A percentile compares a stretch with the other conserved stretches of the same genome.
phyloP scores from a whole-genome alignment of 2,888 invertebrate species.

The Baronia brevicornis region DNA sequence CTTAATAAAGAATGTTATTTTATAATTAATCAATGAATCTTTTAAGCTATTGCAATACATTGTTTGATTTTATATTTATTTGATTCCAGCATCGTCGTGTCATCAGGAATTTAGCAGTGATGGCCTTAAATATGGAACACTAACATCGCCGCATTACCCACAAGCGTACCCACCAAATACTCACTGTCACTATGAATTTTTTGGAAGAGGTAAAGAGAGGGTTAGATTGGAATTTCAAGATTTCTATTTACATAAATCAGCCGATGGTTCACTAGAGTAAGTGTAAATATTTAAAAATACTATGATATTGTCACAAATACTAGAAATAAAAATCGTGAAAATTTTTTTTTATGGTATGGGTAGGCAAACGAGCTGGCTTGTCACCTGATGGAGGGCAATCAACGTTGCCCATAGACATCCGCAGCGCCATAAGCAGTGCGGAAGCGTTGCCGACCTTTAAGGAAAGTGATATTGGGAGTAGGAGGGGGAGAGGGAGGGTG shows the following conservation, averaged over 20 bases:
- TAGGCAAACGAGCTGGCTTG: no score
- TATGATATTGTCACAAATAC: neutral
- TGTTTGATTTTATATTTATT: conserved; percentile 24
- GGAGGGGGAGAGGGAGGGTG: no score
- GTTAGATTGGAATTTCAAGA: conserved; percentile 90
- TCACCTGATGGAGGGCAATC: no score
- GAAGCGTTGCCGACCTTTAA: no score
- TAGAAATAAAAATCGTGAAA: no score
- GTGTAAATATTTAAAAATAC: conserved; percentile 33
- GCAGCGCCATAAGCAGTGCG: no score
- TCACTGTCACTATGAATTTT: conserved; percentile 93
- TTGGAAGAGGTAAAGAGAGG: conserved; percentile 88
- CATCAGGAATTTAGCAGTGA: conserved; percentile 87
- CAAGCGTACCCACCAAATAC: conserved; percentile 86
- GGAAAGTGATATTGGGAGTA: no score
- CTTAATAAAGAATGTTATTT: no score
- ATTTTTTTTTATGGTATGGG: no score
- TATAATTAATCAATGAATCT: no score
- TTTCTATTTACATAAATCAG: conserved; percentile 84
- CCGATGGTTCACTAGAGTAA: conserved; percentile 79
- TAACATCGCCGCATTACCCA: conserved; percentile 91
- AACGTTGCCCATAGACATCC: no score
- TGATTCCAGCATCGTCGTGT: conserved; percentile 84
- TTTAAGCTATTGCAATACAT: no score
- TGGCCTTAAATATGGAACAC: conserved; percentile 85